Evolutionary conservation across 2,113 vertebrate genomes (phyloP).

Genomic region (Erinaceus europaeus): DNA sequence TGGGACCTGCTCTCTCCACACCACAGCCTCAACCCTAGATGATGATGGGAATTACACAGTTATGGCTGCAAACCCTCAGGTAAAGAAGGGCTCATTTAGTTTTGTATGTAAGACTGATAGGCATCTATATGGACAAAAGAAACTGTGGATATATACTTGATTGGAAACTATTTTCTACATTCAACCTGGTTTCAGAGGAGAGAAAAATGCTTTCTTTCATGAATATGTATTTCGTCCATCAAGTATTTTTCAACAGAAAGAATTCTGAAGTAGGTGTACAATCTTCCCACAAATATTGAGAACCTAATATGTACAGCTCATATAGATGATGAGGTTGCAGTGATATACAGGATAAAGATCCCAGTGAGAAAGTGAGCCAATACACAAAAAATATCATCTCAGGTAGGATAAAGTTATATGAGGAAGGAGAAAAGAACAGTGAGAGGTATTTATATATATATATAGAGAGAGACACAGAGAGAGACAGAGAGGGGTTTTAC

Average conservation of each 20-base stretch:
- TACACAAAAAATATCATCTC: not conserved
- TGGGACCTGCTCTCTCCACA: constrained; percentile 93
- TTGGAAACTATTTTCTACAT: not conserved
- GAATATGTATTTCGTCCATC: not conserved
- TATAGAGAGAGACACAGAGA: not conserved
- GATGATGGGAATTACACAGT: constrained; percentile 99
- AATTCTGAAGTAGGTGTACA: not conserved
- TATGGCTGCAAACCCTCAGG: constrained; percentile 95
- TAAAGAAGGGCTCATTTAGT: constrained; percentile 74
- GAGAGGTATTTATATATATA: not conserved
- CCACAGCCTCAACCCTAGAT: constrained; percentile 89
- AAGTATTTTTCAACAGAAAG: not conserved
- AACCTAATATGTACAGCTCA: not conserved
- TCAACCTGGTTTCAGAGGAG: not conserved
- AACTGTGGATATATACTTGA: constrained; percentile 49
- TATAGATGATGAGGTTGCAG: accelerated
- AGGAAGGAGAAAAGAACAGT: not conserved
- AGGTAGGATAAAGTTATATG: not conserved
- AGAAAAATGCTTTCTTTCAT: constrained; percentile 55
- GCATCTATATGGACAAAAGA: constrained; percentile 53
- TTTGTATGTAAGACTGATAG: constrained; percentile 19
- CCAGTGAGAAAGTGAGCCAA: not conserved
- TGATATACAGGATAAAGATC: not conserved
- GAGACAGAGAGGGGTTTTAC: not conserved
- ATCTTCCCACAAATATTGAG: not conserved